Conservation (phyloP, 2,113 vertebrate species). For the Cryptotis parvus region DNA sequence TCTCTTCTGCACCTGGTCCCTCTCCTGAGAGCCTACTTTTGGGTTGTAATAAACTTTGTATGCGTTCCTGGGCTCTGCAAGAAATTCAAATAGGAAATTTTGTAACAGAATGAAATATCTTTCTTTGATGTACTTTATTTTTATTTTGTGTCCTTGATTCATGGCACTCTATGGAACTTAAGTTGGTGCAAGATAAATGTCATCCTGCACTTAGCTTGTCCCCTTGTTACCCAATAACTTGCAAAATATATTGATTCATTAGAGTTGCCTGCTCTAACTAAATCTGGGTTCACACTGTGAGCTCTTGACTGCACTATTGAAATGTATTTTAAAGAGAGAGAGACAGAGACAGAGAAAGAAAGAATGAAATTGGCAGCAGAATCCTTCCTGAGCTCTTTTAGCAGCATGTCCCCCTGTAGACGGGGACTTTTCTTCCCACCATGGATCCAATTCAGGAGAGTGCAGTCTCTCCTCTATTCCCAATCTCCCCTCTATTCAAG, state of each 20-base stretch:
- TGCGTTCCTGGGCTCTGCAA: background rate
- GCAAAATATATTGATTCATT: background rate
- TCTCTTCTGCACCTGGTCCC: background rate
- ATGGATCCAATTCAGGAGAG: background rate
- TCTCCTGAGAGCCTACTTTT: background rate
- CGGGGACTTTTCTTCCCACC: background rate
- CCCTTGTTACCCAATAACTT: background rate
- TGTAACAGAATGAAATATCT: background rate
- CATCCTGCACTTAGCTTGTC: background rate
- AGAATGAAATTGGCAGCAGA: too few relatives aligned
- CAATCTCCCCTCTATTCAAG: background rate
- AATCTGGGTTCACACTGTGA: background rate
- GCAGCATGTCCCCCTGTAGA: background rate
- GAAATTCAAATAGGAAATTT: slow-evolving; percentile 20
- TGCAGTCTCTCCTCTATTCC: background rate
- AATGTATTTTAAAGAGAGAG: background rate
- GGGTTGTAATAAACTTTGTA: background rate
- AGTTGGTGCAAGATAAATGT: background rate
- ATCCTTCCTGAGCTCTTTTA: too few relatives aligned
- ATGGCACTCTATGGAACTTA: background rate
- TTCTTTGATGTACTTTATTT: background rate
- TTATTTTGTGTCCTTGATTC: background rate
- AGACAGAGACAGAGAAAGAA: too few relatives aligned
- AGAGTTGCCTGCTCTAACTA: background rate
- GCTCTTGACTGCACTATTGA: background rate